A percentile compares a stretch with the other conserved stretches of the same genome.
Conservation (phyloP, 53 echinoderm and acorn worm species). For the Paracentrotus lividus region DNA sequence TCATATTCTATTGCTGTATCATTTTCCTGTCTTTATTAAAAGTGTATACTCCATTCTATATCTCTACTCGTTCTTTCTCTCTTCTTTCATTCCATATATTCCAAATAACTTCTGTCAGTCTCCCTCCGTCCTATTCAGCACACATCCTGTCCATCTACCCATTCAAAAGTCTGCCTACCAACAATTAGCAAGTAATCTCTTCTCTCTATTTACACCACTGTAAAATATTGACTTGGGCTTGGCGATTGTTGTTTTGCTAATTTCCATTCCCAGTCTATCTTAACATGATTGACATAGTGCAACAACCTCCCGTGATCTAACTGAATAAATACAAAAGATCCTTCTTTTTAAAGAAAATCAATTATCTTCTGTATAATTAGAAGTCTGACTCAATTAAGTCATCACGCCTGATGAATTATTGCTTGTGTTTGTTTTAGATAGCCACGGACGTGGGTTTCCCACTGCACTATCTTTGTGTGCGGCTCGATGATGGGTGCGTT, state of each 20-base stretch:
- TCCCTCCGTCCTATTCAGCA: neutral
- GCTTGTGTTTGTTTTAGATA: constrained; percentile 51
- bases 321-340: constrained; percentile 60
- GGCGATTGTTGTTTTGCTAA: constrained; percentile 54
- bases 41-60: neutral
- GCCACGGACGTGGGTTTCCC: constrained; percentile 6
- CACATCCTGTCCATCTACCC: neutral
- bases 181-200: constrained; percentile 53
- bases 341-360: constrained; percentile 52
- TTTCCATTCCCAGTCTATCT: neutral
- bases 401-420: constrained; percentile 65
- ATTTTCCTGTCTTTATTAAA: neutral
- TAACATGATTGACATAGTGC: constrained; percentile 55
- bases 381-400: constrained; percentile 60
- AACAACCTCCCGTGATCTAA: constrained; percentile 31
- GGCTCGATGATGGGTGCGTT: neutral
- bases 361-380: constrained; percentile 61
- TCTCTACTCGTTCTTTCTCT: neutral
- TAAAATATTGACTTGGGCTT: constrained; percentile 43
- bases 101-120: neutral
- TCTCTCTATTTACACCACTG: constrained; percentile 60
- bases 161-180: neutral
- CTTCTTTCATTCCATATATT: neutral
- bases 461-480: neutral
- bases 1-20: too few species aligned